Evolutionary conservation across 30 jellyfish, hydroid and myxozoan species (phyloP).

Genomic region (Aurelia aurita): DNA sequence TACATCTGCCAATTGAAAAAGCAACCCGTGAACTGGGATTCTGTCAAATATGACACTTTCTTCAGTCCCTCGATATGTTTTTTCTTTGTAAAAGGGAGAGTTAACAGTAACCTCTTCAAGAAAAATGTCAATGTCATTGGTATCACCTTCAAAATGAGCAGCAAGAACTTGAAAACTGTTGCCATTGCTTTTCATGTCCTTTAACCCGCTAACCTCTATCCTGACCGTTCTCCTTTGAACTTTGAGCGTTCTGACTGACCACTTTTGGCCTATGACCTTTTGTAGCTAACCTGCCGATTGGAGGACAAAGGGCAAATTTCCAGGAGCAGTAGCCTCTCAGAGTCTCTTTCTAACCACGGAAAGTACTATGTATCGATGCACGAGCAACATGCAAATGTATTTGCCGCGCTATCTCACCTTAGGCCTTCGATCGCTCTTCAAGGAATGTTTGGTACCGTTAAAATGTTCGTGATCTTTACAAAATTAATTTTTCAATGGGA

Average conservation of each 20-base stretch:
- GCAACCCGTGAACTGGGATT: slow-evolving; percentile 41
- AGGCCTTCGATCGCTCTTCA: too few species aligned
- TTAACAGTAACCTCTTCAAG: not conserved
- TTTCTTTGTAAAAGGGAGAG: not conserved
- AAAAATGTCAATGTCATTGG: slow-evolving; percentile 16
- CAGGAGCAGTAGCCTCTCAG: not conserved
- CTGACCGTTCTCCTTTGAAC: slow-evolving; percentile 42
- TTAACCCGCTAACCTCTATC: not conserved
- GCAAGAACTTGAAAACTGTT: slow-evolving; percentile 3
- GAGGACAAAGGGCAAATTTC: too few species aligned
- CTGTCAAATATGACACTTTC: not conserved
- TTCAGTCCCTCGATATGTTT: not conserved
- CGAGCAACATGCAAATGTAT: too few species aligned
- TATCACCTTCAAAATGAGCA: not conserved
- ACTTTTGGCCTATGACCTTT: slow-evolving; percentile 58
- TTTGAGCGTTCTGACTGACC: not conserved
- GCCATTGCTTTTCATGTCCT: not conserved
- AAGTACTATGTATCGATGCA: not conserved
- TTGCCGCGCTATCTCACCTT: too few species aligned
- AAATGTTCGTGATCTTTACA: too few species aligned
- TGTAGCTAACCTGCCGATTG: not conserved
- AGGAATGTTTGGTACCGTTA: too few species aligned
- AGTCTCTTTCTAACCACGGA: slow-evolving; percentile 1
- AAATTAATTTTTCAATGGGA: too few species aligned
- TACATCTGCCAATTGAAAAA: slow-evolving; percentile 55